Evolutionary conservation across 2,888 invertebrate species (phyloP).

Genomic region (Acleris emargana): DNA sequence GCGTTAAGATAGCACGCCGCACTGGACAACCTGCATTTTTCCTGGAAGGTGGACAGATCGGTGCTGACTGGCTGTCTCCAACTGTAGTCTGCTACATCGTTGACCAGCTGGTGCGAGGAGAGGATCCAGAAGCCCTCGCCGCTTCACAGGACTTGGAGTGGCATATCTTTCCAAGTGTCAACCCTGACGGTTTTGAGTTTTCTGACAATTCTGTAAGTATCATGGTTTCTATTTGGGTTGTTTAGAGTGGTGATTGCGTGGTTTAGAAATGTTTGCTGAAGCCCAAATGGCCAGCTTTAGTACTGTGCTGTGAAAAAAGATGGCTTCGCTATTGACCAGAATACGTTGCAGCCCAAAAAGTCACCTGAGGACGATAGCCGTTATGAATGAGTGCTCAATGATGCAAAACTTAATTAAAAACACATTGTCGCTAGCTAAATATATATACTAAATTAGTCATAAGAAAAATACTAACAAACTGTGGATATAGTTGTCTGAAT

Average conservation of each 20-base stretch:
- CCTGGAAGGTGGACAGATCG: slow-evolving; percentile 85
- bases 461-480: too few species aligned
- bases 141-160: slow-evolving; percentile 86
- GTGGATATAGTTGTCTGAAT: too few species aligned
- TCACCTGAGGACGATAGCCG: too few species aligned
- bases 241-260: neutral
- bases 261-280: too few species aligned
- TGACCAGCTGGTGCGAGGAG: slow-evolving; percentile 84
- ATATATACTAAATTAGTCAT: too few species aligned
- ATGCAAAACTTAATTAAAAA: too few species aligned
- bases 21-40: slow-evolving; percentile 57
- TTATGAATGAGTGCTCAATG: too few species aligned
- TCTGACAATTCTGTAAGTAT: slow-evolving; percentile 82
- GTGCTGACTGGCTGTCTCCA: slow-evolving; percentile 90
- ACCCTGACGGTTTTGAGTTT: slow-evolving; percentile 90
- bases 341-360: too few species aligned
- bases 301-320: too few species aligned
- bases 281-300: too few species aligned
- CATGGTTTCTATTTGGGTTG: neutral
- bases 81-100: slow-evolving; percentile 85
- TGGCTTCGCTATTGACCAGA: too few species aligned
- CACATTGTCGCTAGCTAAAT: too few species aligned
- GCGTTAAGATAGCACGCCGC: slow-evolving; percentile 63
- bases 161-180: slow-evolving; percentile 89
- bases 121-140: slow-evolving; percentile 68